Conservation (phyloP, 2,797 vertebrate species). For the Argentina silus region DNA sequence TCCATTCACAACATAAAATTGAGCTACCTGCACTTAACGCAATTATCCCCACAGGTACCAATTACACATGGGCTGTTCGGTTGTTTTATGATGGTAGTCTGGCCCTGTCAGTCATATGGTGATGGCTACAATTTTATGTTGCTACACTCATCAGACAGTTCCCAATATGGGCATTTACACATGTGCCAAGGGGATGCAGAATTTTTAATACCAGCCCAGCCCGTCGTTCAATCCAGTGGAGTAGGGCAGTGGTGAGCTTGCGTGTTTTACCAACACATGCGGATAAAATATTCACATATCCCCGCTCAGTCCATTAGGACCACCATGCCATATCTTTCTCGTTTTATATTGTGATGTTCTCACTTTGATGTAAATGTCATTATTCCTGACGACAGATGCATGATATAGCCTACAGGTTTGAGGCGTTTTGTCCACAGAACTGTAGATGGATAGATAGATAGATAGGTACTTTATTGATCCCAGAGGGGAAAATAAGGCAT, state of each 20-base stretch:
- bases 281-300: conserved; percentile 50
- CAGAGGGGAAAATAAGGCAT: too few species aligned
- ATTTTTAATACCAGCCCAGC: conserved; percentile 17
- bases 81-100: not conserved
- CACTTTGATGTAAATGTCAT: too few species aligned
- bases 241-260: conserved; percentile 32
- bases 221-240: conserved; percentile 45
- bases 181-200: not conserved
- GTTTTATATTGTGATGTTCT: conserved; percentile 16
- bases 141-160: not conserved
- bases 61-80: not conserved
- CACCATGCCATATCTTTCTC: conserved; percentile 24
- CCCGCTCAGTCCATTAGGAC: not conserved
- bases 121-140: too few species aligned
- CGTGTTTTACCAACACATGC: conserved; percentile 41
- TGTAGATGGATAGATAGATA: too few species aligned
- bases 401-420: too few species aligned
- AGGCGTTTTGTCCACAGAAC: too few species aligned
- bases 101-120: too few species aligned
- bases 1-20: conserved; percentile 4
- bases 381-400: too few species aligned
- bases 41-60: not conserved
- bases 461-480: too few species aligned
- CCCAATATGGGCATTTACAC: not conserved
- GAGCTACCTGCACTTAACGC: not conserved